Evolutionary conservation across 2,797 vertebrate species (phyloP).

Genomic region (Centroberyx gerrardi): DNA sequence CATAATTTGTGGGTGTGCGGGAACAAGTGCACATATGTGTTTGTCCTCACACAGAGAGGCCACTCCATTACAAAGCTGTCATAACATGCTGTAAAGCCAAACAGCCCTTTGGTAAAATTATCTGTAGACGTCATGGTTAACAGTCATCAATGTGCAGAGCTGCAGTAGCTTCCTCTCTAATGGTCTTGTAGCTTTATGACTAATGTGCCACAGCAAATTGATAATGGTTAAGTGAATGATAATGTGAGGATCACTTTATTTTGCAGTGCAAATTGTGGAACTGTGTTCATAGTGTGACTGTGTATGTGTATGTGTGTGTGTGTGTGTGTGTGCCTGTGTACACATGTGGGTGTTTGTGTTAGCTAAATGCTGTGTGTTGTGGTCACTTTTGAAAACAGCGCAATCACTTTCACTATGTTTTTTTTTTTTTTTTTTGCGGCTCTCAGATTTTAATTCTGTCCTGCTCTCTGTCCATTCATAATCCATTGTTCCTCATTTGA

Average conservation of each 20-base stretch:
- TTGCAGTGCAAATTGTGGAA: conserved; percentile 30
- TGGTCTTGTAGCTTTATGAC: conserved; percentile 52
- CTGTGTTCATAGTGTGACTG: conserved; percentile 3
- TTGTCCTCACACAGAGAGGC: conserved; percentile 29
- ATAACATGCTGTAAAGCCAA: conserved; percentile 51
- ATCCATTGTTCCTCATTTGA: conserved; percentile 22
- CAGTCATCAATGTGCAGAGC: conserved; percentile 59
- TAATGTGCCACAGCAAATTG: conserved; percentile 63
- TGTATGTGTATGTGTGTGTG: conserved; percentile 5
- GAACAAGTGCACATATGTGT: not conserved
- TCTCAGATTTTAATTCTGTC: conserved; percentile 10
- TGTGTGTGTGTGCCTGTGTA: conserved; percentile 11
- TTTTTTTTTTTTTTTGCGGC: not conserved
- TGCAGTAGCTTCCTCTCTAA: conserved; percentile 57
- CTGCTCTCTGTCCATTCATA: conserved; percentile 24
- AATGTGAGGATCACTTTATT: conserved; percentile 57
- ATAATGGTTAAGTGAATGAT: conserved; percentile 70
- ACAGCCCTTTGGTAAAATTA: conserved; percentile 20
- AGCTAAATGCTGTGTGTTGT: not conserved
- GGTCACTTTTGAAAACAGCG: not conserved
- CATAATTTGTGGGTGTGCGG: not conserved
- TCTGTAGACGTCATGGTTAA: conserved; percentile 31
- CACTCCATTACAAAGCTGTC: conserved; percentile 49
- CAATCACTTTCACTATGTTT: conserved; percentile 1
- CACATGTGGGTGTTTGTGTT: conserved; percentile 7